Base-by-base conservation (phyloP, 2,888 invertebrate genomes). In the Steinernema scapterisci region DNA sequence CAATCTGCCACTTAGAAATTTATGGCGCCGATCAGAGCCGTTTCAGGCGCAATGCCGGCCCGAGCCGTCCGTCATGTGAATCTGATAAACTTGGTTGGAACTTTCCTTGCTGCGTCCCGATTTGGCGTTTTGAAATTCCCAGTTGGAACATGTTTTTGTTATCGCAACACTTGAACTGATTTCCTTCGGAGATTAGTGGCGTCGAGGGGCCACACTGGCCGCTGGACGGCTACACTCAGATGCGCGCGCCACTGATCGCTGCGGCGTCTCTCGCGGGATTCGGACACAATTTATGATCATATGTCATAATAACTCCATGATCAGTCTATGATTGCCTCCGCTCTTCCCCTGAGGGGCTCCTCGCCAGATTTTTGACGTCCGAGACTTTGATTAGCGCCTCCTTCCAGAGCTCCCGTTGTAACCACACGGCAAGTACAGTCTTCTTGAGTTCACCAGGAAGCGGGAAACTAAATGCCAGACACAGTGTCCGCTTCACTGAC, bases 91-190 rank as follows among this genome's bases (percentile, higher is more conserved):
- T 63, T 7, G 27, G 23, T 13, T 16, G 16, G 38, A 63, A 31
- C 38, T 31, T 27, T 16, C 48, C 48, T 63, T 38, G 27, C 63
- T 9, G 23, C 27, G 23, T n/a, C 25, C 27, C 63, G 38, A 23
- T 54, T 27, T 38, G 38, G 38, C 38, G 38, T 38, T 38, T 38
- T 38, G 9, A 38, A 63, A 63, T 63, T 63, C 63, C 38, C 63
- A 38, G 63, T 31, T 27, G 63, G 63, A 63, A 31, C 31, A 63
- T 63, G 63, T 63, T 63, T 63, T 63, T 63, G 63, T 63, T 63
- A 63, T 63, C 63, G 63, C 63, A 63, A 63, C 63, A 63, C 63
- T 63, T 63, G 63, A 63, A 63, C 63, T 63, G 63, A 63, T 63
- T 63, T 63, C 31, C 63, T 21, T n/a, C 13, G 25, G 25, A 54